Evolutionary conservation across 2,888 invertebrate species (phyloP).

Genomic region (Cerceris ruficornis): DNA sequence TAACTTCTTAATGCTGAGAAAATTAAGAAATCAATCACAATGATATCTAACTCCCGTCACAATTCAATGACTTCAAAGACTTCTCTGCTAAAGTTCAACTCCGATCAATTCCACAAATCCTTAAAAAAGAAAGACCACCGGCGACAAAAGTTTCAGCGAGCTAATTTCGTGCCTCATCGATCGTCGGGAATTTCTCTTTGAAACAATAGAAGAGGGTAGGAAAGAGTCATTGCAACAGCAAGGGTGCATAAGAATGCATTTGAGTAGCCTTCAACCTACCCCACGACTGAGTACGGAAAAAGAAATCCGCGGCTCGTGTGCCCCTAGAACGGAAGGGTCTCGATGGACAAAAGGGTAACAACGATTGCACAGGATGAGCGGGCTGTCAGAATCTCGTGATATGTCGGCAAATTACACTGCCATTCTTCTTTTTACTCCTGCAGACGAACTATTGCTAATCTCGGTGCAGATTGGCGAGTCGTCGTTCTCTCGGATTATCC

Average conservation of each 20-base stretch:
- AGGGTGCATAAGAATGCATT: slow-evolving; percentile 21
- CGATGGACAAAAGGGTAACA: slow-evolving; percentile 54
- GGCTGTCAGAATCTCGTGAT: slow-evolving; percentile 31
- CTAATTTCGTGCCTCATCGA: slow-evolving; percentile 53
- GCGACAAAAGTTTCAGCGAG: slow-evolving; percentile 21
- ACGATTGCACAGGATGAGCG: slow-evolving; percentile 52
- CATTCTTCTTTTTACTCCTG: slow-evolving; percentile 39
- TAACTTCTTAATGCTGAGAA: too few relatives aligned
- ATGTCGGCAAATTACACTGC: slow-evolving; percentile 56
- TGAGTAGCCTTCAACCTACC: slow-evolving; percentile 28
- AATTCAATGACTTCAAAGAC: too few relatives aligned
- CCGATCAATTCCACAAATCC: too few relatives aligned
- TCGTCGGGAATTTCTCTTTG: slow-evolving; percentile 25
- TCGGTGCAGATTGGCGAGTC: slow-evolving; percentile 25
- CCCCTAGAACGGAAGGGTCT: slow-evolving; percentile 8
- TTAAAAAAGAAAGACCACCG: too few relatives aligned
- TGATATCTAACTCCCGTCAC: too few relatives aligned
- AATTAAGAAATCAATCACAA: too few relatives aligned
- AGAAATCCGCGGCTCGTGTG: slow-evolving; percentile 31
- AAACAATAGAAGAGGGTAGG: slow-evolving; percentile 38
- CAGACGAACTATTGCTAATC: slow-evolving; percentile 31
- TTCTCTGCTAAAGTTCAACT: too few relatives aligned
- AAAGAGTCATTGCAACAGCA: slow-evolving; percentile 20
- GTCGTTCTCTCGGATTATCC: slow-evolving; percentile 19
- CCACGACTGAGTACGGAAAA: slow-evolving; percentile 25